These are phyloP conservation scores for Coptodon rendalli DNA, from an alignment of 2,113 vertebrate species.

Conservation along the genomic window DNA sequence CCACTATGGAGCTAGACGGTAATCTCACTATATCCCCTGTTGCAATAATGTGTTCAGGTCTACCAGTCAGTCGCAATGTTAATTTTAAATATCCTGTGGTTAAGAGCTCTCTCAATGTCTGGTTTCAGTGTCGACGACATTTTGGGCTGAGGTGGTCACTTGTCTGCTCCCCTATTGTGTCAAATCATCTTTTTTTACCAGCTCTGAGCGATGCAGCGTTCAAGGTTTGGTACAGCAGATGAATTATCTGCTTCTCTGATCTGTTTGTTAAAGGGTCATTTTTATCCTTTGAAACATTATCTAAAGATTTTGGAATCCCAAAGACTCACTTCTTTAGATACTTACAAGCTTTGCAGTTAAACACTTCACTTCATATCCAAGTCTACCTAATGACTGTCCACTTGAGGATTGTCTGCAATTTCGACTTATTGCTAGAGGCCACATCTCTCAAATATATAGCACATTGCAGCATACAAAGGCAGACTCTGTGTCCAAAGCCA, in stretches of 20 bases:
- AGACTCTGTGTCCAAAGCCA: not conserved
- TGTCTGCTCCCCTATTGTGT: rapidly evolving
- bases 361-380: not conserved
- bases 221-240: not conserved
- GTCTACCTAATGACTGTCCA: not conserved
- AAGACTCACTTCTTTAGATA: rapidly evolving
- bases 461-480: rapidly evolving
- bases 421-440: rapidly evolving
- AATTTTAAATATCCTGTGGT: not conserved
- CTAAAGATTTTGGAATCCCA: not conserved
- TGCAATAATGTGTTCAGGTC: not conserved
- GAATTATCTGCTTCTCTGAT: not conserved
- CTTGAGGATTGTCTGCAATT: not conserved
- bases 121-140: not conserved
- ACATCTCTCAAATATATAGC: not conserved
- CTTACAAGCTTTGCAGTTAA: not conserved
- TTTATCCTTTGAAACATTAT: not conserved
- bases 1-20: not conserved
- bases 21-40: not conserved
- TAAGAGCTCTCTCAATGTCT: not conserved
- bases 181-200: not conserved
- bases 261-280: not conserved
- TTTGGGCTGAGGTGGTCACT: not conserved
- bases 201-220: not conserved
- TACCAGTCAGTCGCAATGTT: not conserved